Percentiles rank a stretch among this genome's conserved stretches.
These are phyloP conservation scores for Aspidoscelis tigris DNA, from an alignment of 2,113 vertebrate genomes.

Conservation along the genomic window DNA sequence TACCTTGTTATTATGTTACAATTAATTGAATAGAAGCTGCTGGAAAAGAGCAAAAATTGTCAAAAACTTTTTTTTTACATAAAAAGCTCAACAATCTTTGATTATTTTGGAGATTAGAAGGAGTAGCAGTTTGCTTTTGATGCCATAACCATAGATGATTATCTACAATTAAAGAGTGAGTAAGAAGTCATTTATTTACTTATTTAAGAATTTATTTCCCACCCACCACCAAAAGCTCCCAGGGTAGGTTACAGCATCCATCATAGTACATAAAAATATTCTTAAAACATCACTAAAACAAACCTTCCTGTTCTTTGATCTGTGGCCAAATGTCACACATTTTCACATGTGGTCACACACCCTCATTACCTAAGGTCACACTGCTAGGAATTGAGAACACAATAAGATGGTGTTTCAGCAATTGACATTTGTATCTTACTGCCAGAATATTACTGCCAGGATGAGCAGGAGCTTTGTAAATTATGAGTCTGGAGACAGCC, in stretches of 20 bases:
- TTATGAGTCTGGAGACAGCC: conserved; percentile 56
- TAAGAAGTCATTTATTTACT: not conserved
- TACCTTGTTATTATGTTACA: not conserved
- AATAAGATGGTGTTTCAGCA: conserved; percentile 8
- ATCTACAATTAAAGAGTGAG: not conserved
- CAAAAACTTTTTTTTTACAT: not conserved
- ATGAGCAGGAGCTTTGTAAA: conserved; percentile 56
- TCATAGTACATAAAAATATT: too few relatives aligned
- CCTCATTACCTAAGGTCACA: not conserved
- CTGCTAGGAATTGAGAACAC: not conserved
- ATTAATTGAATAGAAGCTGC: not conserved
- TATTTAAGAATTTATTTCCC: too few relatives aligned
- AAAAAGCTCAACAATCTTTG: not conserved
- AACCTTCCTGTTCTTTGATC: not conserved
- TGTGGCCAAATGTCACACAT: not conserved
- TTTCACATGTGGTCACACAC: not conserved
- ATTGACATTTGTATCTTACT: conserved; percentile 43
- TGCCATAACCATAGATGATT: not conserved
- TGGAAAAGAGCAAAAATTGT: not conserved
- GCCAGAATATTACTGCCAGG: conserved; percentile 49
- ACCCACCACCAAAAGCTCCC: too few relatives aligned
- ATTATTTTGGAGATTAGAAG: not conserved
- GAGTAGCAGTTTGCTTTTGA: not conserved
- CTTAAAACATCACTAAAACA: too few relatives aligned
- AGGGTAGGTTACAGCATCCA: too few relatives aligned